Evolutionary conservation across 1,140 invertebrate species (phyloP).

Genomic region (Chlorops oryzae): DNA sequence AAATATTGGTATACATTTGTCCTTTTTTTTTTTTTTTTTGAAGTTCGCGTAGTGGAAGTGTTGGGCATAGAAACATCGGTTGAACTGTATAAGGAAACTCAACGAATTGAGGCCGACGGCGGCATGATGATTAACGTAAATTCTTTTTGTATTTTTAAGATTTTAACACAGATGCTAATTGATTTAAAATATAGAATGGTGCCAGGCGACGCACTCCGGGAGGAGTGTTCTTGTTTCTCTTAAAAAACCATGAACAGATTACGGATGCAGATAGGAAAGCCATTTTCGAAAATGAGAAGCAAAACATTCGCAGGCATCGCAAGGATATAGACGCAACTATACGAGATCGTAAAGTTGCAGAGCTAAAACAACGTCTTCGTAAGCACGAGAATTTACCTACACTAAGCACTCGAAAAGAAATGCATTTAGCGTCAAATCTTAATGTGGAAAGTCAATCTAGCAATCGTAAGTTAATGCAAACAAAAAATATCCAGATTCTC

Average conservation of each 20-base stretch:
- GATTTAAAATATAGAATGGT: slow-evolving; percentile 57
- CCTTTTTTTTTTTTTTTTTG: slow-evolving; percentile 9
- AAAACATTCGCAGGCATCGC: slow-evolving; percentile 52
- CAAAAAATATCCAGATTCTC: background rate
- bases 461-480: slow-evolving; percentile 47
- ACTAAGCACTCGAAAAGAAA: slow-evolving; percentile 51
- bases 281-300: slow-evolving; percentile 66
- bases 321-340: slow-evolving; percentile 52
- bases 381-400: slow-evolving; percentile 53
- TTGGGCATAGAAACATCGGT: slow-evolving; percentile 68
- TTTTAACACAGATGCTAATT: background rate
- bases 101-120: slow-evolving; percentile 70
- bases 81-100: slow-evolving; percentile 69
- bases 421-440: slow-evolving; percentile 51
- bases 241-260: slow-evolving; percentile 68
- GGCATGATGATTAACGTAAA: slow-evolving; percentile 74
- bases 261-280: slow-evolving; percentile 61
- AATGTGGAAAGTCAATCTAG: slow-evolving; percentile 51
- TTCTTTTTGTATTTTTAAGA: background rate
- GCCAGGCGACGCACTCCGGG: slow-evolving; percentile 73
- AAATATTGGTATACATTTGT: background rate
- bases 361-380: slow-evolving; percentile 52
- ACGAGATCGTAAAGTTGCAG: slow-evolving; percentile 58
- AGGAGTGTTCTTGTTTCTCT: slow-evolving; percentile 72
- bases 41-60: slow-evolving; percentile 65